Evolutionary conservation across 2,888 invertebrate species (phyloP).

Genomic region (Choreutis nemorana): DNA sequence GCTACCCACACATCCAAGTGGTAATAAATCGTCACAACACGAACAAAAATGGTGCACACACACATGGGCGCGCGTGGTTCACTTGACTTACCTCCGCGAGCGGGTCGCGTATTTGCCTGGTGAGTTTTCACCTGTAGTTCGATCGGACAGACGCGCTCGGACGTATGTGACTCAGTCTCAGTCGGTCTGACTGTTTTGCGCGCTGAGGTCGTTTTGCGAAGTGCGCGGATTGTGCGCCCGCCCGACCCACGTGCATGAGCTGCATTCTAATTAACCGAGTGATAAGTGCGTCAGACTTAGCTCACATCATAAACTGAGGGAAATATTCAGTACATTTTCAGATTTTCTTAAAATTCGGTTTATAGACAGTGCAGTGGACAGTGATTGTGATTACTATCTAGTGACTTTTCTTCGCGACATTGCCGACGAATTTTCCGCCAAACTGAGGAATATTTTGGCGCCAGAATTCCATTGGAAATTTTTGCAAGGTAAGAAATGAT

Average conservation of each 20-base stretch:
- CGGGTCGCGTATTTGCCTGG: conserved; percentile 47
- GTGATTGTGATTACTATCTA: conserved; percentile 35
- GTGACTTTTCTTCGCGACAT: conserved; percentile 39
- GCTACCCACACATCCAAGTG: conserved; percentile 28
- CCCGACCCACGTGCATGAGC: conserved; percentile 39
- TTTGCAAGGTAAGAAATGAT: conserved; percentile 43
- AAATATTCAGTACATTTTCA: conserved; percentile 4
- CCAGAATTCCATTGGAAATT: conserved; percentile 55
- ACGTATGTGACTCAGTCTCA: conserved; percentile 42
- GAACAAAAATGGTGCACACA: conserved; percentile 57
- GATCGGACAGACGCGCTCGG: conserved; percentile 31
- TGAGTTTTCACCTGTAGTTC: conserved; percentile 58
- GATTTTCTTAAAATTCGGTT: conserved; percentile 4
- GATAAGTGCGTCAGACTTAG: conserved; percentile 48
- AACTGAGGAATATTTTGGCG: conserved; percentile 54
- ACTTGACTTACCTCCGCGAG: conserved; percentile 49
- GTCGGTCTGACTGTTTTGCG: conserved; percentile 53
- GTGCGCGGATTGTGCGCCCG: conserved; percentile 15
- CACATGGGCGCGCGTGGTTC: conserved; percentile 23
- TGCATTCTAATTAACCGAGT: conserved; percentile 38
- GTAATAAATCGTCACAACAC: conserved; percentile 54
- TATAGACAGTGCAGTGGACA: conserved; percentile 29
- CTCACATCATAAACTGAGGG: conserved; percentile 22
- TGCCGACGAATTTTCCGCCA: too few relatives aligned
- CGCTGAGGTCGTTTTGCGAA: conserved; percentile 48